A percentile compares a stretch with the other conserved stretches of the same genome.
These are phyloP conservation scores for Acrocyrtus sp. DNA, from an alignment of 2,888 invertebrate genomes.

Conservation along the genomic window DNA sequence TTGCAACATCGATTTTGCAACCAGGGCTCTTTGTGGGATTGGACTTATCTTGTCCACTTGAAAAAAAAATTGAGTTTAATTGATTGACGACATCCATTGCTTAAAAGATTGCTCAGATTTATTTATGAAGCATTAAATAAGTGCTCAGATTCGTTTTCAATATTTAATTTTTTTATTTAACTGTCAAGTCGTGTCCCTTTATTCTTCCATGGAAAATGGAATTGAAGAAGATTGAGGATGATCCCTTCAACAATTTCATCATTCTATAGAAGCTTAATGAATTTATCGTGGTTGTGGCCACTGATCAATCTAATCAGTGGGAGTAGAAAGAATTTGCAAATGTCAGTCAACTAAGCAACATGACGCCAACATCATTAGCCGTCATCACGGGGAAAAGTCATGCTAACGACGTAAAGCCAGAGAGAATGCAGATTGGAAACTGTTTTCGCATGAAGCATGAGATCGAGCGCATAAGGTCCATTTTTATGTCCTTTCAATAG, in stretches of 20 bases:
- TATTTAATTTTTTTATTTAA: no score
- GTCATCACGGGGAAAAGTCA: not conserved
- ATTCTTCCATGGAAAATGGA: no score
- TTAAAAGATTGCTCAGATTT: not conserved
- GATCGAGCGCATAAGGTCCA: not conserved
- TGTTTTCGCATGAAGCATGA: no score
- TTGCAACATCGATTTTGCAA: not conserved
- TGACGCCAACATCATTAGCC: not conserved
- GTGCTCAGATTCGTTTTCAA: no score
- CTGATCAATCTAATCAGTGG: not conserved
- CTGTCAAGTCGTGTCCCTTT: no score
- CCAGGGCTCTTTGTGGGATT: not conserved
- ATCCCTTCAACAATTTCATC: not conserved
- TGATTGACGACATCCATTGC: no score
- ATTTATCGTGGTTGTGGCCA: not conserved
- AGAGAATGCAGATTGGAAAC: no score
- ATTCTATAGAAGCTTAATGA: not conserved
- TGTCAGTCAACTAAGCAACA: not conserved
- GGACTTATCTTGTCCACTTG: not conserved
- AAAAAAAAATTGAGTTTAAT: no score
- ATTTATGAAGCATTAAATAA: no score
- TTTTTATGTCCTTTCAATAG: not conserved
- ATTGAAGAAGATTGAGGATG: not conserved
- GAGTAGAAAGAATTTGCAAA: not conserved
- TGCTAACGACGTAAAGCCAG: no score